These are phyloP conservation scores for Bungarus multicinctus DNA, from an alignment of 2,113 vertebrate species.

Conservation along the genomic window DNA sequence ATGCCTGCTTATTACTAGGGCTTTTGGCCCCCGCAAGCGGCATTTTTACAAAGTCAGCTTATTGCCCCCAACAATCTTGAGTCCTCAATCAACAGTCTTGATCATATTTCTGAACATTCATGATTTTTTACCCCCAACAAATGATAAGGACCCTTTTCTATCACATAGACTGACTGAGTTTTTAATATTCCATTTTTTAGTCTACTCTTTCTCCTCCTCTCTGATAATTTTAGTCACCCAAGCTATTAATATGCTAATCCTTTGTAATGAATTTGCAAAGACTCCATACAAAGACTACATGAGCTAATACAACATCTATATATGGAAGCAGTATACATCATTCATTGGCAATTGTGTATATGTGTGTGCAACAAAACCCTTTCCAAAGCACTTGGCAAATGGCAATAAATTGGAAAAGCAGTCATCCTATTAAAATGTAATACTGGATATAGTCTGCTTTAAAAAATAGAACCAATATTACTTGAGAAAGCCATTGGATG, in stretches of 20 bases:
- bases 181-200: slow-evolving; percentile 12
- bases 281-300: slow-evolving; percentile 56
- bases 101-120: not conserved
- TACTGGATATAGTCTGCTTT: slow-evolving; percentile 32
- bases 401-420: slow-evolving; percentile 48
- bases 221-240: slow-evolving; percentile 29
- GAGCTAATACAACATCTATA: slow-evolving; percentile 55
- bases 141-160: not conserved
- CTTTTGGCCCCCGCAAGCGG: too few relatives aligned
- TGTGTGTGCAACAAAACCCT: slow-evolving; percentile 41
- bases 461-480: not conserved
- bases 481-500: slow-evolving; percentile 9
- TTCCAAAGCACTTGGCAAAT: slow-evolving; percentile 60
- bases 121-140: not conserved
- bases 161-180: not conserved
- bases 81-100: too few relatives aligned
- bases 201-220: not conserved
- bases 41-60: too few relatives aligned
- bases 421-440: slow-evolving; percentile 55
- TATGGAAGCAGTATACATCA: slow-evolving; percentile 49
- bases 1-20: too few relatives aligned
- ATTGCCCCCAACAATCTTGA: too few relatives aligned
- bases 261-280: slow-evolving; percentile 57
- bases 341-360: slow-evolving; percentile 50
- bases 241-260: slow-evolving; percentile 61